A percentile compares a stretch with the other conserved stretches of the same genome.
Conservation (phyloP, 2,113 vertebrate species). For the Myotis lucifugus region DNA sequence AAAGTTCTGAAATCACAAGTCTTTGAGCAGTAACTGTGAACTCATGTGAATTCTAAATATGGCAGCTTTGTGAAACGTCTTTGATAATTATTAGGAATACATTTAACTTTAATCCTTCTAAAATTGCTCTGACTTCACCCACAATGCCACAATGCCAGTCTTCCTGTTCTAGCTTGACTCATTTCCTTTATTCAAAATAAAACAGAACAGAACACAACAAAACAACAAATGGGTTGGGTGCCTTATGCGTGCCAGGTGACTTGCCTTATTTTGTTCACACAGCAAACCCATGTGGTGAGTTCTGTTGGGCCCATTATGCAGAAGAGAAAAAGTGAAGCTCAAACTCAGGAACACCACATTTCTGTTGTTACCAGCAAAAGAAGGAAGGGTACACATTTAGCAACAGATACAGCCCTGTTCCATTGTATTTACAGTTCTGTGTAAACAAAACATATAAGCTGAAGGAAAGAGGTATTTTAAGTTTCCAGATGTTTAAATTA, state of each 20-base stretch:
- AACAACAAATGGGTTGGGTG: background rate
- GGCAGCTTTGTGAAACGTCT: slow-evolving; percentile 16
- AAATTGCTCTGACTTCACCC: background rate
- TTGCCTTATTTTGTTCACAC: background rate
- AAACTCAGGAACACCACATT: background rate
- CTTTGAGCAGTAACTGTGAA: slow-evolving; percentile 1
- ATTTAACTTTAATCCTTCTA: slow-evolving; percentile 22
- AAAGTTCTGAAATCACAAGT: slow-evolving; percentile 39
- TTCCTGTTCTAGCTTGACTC: background rate
- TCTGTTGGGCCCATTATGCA: background rate
- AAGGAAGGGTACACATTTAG: background rate
- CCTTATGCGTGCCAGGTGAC: background rate
- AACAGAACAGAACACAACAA: slow-evolving; percentile 26
- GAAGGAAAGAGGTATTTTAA: background rate
- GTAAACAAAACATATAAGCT: background rate
- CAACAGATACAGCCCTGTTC: background rate
- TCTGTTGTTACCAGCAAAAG: background rate
- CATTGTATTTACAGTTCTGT: background rate
- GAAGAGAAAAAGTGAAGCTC: background rate
- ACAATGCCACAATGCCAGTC: background rate
- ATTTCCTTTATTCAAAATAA: slow-evolving; percentile 39
- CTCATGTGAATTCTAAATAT: background rate
- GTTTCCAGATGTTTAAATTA: background rate
- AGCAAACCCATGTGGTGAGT: background rate
- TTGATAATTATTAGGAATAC: background rate